A percentile compares a stretch with the other conserved stretches of the same genome.
Evolutionary conservation across 2,797 vertebrate genomes (phyloP).

Genomic region (Clarias pachynema): DNA sequence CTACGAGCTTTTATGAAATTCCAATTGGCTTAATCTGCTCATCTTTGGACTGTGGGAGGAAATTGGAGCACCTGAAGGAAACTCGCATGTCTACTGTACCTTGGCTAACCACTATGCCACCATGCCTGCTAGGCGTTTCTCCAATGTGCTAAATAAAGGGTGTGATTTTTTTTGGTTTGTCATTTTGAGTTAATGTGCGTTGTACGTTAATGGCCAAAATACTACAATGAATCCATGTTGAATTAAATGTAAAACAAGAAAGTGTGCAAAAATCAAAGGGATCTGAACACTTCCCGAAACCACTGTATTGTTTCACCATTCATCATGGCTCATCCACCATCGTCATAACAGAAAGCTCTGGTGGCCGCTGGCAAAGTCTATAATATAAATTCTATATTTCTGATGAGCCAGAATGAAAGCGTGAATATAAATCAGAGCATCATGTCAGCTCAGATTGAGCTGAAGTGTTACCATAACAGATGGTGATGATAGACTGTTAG

Average conservation of each 20-base stretch:
- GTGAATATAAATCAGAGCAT: background rate
- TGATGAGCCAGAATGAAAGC: background rate
- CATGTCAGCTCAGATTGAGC: background rate
- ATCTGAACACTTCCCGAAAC: background rate
- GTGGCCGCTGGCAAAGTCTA: background rate
- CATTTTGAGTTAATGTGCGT: background rate
- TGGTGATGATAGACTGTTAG: background rate
- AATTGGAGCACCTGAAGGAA: too few species aligned
- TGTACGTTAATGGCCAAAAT: background rate
- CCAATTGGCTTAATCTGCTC: too few species aligned
- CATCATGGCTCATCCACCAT: background rate
- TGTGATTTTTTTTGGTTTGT: background rate
- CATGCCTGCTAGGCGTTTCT: background rate
- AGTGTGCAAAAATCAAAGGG: too few species aligned
- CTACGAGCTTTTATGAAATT: too few species aligned
- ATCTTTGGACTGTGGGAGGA: too few species aligned
- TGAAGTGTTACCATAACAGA: background rate
- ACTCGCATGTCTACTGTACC: too few species aligned
- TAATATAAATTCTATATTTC: background rate
- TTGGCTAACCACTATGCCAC: too few species aligned
- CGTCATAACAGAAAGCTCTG: background rate
- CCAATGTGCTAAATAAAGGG: background rate
- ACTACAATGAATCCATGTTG: background rate
- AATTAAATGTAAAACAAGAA: background rate
- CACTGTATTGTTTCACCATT: background rate